Evolutionary conservation across 1,140 invertebrate genomes (phyloP).

Genomic region (Heliconius melpomene): DNA sequence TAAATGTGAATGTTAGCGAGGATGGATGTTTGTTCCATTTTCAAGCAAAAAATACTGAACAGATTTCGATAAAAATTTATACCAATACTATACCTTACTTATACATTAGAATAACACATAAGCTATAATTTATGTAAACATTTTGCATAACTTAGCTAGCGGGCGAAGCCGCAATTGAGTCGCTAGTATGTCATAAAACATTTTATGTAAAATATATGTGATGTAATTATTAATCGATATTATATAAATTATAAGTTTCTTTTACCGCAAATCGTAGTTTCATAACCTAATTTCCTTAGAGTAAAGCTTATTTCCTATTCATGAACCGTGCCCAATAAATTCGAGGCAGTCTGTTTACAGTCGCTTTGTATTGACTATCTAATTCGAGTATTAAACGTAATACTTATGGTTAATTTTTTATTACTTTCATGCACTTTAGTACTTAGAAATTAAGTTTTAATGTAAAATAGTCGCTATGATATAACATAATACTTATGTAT

Average conservation of each 20-base stretch:
- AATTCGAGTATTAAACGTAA: not conserved
- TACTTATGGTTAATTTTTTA: not conserved
- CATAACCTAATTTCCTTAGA: conserved; percentile 42
- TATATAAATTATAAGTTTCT: conserved; percentile 31
- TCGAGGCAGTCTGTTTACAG: conserved; percentile 54
- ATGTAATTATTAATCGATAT: not conserved
- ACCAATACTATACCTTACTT: too few species aligned
- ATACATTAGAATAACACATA: too few species aligned
- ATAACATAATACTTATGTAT: too few species aligned
- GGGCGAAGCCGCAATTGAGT: too few species aligned
- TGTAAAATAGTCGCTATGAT: not conserved
- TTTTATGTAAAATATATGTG: not conserved
- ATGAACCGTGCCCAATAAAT: conserved; percentile 61
- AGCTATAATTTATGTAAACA: too few species aligned
- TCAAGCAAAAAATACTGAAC: too few species aligned
- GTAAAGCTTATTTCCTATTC: conserved; percentile 47
- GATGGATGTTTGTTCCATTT: too few species aligned
- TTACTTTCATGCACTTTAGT: not conserved
- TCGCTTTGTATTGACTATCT: conserved; percentile 49
- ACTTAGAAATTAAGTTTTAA: not conserved
- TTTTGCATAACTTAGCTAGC: too few species aligned
- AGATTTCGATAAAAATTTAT: too few species aligned
- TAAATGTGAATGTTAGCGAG: too few species aligned
- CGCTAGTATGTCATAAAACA: too few species aligned
- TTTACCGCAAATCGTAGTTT: conserved; percentile 49